Evolutionary conservation across 2,797 vertebrate species (phyloP).

Genomic region (Diplodus puntazzo): DNA sequence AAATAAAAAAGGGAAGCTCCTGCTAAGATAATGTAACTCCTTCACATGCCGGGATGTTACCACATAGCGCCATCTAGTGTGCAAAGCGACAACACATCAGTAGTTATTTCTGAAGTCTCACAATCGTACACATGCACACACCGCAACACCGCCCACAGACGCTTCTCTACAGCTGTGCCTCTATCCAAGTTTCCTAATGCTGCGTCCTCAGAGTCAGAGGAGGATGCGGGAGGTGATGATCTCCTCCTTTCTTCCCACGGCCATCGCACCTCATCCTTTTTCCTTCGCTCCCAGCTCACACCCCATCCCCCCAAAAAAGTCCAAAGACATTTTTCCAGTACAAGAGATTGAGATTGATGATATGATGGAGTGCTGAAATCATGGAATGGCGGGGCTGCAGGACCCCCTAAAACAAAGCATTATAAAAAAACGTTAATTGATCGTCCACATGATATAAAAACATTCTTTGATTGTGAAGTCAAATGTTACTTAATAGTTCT

Average conservation of each 20-base stretch:
- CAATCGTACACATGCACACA: background rate
- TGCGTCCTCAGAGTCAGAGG: constrained; percentile 7
- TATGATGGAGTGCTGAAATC: constrained; percentile 27
- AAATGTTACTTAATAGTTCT: no score
- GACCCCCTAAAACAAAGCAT: no score
- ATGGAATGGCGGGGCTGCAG: background rate
- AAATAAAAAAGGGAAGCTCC: background rate
- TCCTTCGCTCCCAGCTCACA: background rate
- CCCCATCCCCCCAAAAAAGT: background rate
- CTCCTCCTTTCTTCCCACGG: constrained; percentile 1
- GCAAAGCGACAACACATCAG: background rate
- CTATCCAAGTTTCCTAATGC: constrained; percentile 26
- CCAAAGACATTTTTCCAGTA: background rate
- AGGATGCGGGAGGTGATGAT: constrained; percentile 12
- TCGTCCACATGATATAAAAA: no score
- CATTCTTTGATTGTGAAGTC: no score
- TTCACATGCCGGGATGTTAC: constrained; percentile 16
- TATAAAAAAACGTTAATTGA: no score
- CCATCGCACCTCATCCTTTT: constrained; percentile 1
- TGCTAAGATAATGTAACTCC: background rate
- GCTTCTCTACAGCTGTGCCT: constrained; percentile 16
- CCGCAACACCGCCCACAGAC: background rate
- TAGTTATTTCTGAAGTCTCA: background rate
- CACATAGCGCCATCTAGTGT: constrained; percentile 74
- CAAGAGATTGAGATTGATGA: background rate